A percentile compares a stretch with the other conserved stretches of the same genome.
These are phyloP conservation scores for Drosophila neoperkinsi DNA, from an alignment of 2,888 invertebrate genomes.

Conservation along the genomic window DNA sequence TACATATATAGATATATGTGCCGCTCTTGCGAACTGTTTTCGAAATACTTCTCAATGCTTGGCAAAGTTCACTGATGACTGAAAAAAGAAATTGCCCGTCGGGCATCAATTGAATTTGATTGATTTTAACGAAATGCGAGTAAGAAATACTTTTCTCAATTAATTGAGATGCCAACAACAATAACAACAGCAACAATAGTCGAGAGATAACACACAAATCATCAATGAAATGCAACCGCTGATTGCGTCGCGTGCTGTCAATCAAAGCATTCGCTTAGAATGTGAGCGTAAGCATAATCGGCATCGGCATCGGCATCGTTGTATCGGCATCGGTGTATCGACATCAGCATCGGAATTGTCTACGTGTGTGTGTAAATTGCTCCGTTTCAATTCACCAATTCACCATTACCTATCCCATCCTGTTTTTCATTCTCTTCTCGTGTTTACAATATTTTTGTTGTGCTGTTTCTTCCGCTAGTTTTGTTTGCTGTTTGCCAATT, in stretches of 20 bases:
- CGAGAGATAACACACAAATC: constrained; percentile 25
- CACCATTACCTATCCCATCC: constrained; percentile 41
- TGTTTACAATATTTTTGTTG: not conserved
- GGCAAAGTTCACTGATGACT: constrained; percentile 73
- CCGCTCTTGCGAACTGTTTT: constrained; percentile 6
- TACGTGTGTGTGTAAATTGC: constrained; percentile 36
- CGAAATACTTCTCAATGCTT: constrained; percentile 21
- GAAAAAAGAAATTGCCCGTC: constrained; percentile 62
- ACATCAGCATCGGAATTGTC: not conserved
- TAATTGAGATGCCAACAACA: constrained; percentile 57
- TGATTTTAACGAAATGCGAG: constrained; percentile 73
- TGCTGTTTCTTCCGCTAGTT: not conserved
- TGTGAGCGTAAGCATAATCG: constrained; percentile 45
- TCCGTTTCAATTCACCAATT: constrained; percentile 14
- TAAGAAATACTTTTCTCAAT: constrained; percentile 55
- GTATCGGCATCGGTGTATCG: not conserved
- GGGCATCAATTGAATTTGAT: constrained; percentile 70
- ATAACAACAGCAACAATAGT: constrained; percentile 24
- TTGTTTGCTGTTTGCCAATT: not conserved
- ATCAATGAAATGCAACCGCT: constrained; percentile 58
- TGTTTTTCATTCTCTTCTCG: not conserved
- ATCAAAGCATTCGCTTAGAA: constrained; percentile 22
- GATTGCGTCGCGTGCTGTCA: constrained; percentile 59
- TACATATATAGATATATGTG: not conserved
- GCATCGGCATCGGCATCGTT: constrained; percentile 3